Base-by-base conservation (phyloP, 2,888 invertebrate genomes). In the Erynnis tages region DNA sequence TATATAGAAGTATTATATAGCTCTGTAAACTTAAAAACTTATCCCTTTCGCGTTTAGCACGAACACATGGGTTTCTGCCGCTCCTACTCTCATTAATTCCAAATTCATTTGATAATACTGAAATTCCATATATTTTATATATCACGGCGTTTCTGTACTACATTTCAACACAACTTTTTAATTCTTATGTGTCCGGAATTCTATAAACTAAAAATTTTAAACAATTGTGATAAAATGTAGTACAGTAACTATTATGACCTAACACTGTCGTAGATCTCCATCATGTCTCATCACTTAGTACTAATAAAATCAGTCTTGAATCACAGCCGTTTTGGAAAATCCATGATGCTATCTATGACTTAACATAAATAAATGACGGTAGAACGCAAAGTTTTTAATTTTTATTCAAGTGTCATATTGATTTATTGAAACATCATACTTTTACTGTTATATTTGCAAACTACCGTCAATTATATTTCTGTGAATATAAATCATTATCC, bases 21-120 rank as follows among this genome's bases (percentile, higher is more conserved):
- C 63, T 82, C 86, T 89, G 86, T 81, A 85, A 85, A 82, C 82
- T 87, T 60, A 76, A 80, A 50, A 79, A 87, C 88, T 87, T 85
- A 87, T 88, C 86, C 89, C 88, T 76, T 70, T 76, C 67, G 68
- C 71, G 65, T 65, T 67, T 70, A 61, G 62, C 61, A 63, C 64
- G 57, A 62, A 63, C 61, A 61, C 50, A 44, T 44, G 30, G 27
- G 58, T 60, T 61, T 57, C 63, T 65, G 62, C 61, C 61, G 61
- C 61, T 59, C 55, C 59, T 64, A 61, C 60, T 40, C 40, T 40
- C 19, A 35, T 47, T 29, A 27, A 47, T 41, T 35, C 46, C 40
- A 53, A 32, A 46, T 23, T 40, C 27, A 32, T 53, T 53, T 53
- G 32, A 40, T 25, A 40, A 45, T 45, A 45, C 54, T 48, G 52